These are phyloP conservation scores for Sesamia inferens DNA, from an alignment of 2,888 invertebrate genomes.

Conservation along the genomic window DNA sequence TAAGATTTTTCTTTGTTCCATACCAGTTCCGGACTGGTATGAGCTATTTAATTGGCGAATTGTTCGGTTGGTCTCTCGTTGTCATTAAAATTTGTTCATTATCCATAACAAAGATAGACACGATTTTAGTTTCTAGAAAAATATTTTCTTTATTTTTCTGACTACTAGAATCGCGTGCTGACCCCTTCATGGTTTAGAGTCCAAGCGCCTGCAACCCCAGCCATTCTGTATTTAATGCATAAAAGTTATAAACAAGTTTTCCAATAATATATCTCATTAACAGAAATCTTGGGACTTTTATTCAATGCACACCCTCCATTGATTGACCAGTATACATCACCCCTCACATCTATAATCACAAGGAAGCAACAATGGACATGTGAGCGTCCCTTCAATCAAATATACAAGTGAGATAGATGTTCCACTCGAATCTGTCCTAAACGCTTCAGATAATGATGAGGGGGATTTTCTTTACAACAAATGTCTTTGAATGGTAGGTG, in stretches of 20 bases:
- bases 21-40: no score
- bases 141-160: no score
- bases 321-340: conserved; percentile 14
- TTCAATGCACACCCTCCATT: background rate
- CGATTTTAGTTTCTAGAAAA: no score
- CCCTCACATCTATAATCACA: conserved; percentile 26
- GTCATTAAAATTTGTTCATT: no score
- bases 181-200: background rate
- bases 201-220: no score
- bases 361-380: conserved; percentile 21
- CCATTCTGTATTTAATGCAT: background rate
- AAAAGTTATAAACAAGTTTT: background rate
- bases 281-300: no score
- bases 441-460: conserved; percentile 36
- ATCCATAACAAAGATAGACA: no score
- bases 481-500: conserved; percentile 29
- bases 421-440: conserved; percentile 23
- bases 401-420: conserved; percentile 26
- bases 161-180: no score
- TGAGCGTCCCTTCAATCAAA: background rate
- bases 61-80: no score
- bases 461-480: conserved; percentile 36
- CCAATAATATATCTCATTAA: background rate
- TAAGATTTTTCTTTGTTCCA: no score
- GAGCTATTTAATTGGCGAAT: no score